Evolutionary conservation across 64 coral and sea anemone genomes (phyloP).

Genomic region (Platygyra sinensis): DNA sequence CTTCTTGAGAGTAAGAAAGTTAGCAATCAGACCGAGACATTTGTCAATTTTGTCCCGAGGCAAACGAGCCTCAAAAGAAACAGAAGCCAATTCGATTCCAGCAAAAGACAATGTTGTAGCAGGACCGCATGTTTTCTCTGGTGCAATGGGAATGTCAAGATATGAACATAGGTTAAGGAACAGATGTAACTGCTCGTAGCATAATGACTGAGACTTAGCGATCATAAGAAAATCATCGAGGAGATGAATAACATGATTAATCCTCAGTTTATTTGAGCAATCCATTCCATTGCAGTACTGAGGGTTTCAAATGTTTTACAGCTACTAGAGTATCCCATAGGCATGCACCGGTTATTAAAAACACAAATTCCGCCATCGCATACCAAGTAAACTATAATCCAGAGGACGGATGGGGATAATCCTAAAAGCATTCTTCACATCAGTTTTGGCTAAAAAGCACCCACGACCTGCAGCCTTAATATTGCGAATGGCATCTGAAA

Average conservation of each 20-base stretch:
- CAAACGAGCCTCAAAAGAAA: background rate
- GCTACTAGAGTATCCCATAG: too few relatives aligned
- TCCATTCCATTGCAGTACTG: too few relatives aligned
- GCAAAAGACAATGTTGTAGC: background rate
- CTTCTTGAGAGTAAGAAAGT: conserved; percentile 1
- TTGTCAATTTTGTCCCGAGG: conserved; percentile 4
- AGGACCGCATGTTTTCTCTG: background rate
- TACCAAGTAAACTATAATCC: too few relatives aligned
- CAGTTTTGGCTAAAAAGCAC: too few relatives aligned
- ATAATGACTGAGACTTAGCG: background rate
- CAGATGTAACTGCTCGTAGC: background rate
- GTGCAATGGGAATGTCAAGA: conserved; percentile 18
- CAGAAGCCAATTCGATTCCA: conserved; percentile 22
- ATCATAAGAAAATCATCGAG: conserved; percentile 30
- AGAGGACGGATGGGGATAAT: too few relatives aligned
- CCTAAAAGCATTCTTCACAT: too few relatives aligned
- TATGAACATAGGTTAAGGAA: background rate
- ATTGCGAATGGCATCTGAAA: too few relatives aligned
- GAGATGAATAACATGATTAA: conserved; percentile 1
- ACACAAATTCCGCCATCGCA: too few relatives aligned
- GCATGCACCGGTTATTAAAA: too few relatives aligned
- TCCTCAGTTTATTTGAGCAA: too few relatives aligned
- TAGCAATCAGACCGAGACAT: background rate
- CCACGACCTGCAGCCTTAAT: too few relatives aligned
- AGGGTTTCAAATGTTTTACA: too few relatives aligned